Evolutionary conservation across 2,113 vertebrate species (phyloP).

Genomic region (Calyptomena viridis): DNA sequence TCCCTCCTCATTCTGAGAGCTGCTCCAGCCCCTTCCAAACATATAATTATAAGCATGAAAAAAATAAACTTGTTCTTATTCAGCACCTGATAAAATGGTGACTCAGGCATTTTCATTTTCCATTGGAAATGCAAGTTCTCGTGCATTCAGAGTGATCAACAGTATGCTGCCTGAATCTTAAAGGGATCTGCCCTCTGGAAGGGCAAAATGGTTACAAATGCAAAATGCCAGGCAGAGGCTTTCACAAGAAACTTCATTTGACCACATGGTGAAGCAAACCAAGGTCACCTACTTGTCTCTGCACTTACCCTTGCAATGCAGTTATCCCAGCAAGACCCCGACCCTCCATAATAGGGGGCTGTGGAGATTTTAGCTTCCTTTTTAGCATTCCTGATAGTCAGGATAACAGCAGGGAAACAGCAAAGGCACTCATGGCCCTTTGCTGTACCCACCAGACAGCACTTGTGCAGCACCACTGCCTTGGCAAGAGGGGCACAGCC

Average conservation of each 20-base stretch:
- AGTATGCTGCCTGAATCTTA: not conserved
- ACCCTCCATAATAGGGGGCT: not conserved
- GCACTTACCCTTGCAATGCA: not conserved
- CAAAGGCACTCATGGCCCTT: not conserved
- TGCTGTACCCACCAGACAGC: not conserved
- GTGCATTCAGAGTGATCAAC: not conserved
- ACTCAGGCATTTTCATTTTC: slow-evolving; percentile 32
- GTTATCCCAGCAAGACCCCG: not conserved
- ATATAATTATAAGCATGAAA: not conserved
- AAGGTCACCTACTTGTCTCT: not conserved
- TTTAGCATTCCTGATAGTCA: not conserved
- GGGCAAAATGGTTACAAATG: not conserved
- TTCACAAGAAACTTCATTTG: not conserved
- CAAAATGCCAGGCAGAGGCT: not conserved
- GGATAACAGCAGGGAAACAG: not conserved
- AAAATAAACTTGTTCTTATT: slow-evolving; percentile 40
- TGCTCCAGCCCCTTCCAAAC: not conserved
- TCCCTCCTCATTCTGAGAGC: not conserved
- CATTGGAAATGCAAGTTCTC: slow-evolving; percentile 45
- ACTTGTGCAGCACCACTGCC: not conserved
- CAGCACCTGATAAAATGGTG: slow-evolving; percentile 44
- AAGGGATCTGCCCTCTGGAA: not conserved
- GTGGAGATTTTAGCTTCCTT: not conserved
- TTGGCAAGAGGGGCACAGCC: not conserved
- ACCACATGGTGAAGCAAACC: not conserved